Conservation (phyloP, 2,797 vertebrate genomes). For the Tadarida brasiliensis region DNA sequence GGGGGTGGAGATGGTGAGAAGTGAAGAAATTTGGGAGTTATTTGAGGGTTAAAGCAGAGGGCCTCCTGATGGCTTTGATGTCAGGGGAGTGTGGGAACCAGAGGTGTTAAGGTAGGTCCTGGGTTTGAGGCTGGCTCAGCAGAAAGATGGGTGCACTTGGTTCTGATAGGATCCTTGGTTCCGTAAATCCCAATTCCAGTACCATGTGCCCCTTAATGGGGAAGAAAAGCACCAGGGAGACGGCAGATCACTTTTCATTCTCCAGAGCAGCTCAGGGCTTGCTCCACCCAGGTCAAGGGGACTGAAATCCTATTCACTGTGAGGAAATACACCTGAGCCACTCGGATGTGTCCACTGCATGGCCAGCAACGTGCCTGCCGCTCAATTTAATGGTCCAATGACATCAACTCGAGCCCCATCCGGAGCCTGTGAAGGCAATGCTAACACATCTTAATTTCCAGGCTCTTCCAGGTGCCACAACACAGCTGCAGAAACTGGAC, state of each 20-base stretch:
- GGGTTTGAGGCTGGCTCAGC: not conserved
- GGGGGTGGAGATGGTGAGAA: not conserved
- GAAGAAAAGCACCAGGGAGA: not conserved
- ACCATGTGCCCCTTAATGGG: not conserved
- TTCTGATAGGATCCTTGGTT: not conserved
- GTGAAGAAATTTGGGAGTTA: not conserved
- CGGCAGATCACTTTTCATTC: slow-evolving; percentile 37
- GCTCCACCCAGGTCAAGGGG: slow-evolving; percentile 32
- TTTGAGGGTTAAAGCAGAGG: not conserved
- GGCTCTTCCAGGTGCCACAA: slow-evolving; percentile 67
- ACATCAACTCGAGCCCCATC: slow-evolving; percentile 22
- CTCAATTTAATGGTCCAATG: slow-evolving; percentile 19
- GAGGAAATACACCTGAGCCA: slow-evolving; percentile 5
- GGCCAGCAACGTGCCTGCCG: not conserved
- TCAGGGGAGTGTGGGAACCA: not conserved
- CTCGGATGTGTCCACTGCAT: not conserved
- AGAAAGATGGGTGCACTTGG: not conserved
- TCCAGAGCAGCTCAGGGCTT: not conserved
- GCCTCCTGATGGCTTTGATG: too few species aligned
- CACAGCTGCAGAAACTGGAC: not conserved
- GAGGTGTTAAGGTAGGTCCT: not conserved
- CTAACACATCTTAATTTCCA: slow-evolving; percentile 68
- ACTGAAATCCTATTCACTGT: slow-evolving; percentile 69
- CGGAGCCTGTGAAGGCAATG: slow-evolving; percentile 28
- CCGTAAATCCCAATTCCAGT: not conserved